phyloP scores from a whole-genome alignment of 2,797 vertebrate genomes.

The Oryzias dopingdopingensis region DNA sequence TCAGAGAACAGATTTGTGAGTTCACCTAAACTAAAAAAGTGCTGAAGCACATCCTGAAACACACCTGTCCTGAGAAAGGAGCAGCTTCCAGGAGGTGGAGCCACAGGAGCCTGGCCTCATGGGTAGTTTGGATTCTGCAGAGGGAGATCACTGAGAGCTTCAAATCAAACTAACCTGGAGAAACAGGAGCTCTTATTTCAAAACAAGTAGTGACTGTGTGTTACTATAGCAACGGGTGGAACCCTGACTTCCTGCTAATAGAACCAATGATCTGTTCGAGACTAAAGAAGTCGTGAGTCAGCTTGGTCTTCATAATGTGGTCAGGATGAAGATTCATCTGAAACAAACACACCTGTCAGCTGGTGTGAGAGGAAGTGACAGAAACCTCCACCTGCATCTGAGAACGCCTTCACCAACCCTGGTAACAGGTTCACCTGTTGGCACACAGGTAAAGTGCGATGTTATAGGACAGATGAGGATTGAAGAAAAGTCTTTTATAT shows the following conservation, averaged over 20 bases:
- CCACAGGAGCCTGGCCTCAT: constrained; percentile 53
- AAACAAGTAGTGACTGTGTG: neutral
- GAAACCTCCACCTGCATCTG: constrained; percentile 80
- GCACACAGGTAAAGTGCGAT: constrained; percentile 27
- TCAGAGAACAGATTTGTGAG: constrained; percentile 10
- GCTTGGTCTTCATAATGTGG: neutral
- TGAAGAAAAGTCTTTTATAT: too few species aligned
- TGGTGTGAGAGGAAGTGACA: constrained; percentile 74
- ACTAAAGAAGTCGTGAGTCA: neutral
- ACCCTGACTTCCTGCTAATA: neutral
- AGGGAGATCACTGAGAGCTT: neutral
- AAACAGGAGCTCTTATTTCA: neutral
- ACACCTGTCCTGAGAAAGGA: constrained; percentile 35
- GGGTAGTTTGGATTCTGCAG: constrained; percentile 37
- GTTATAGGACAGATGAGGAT: neutral
- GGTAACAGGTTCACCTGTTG: constrained; percentile 87
- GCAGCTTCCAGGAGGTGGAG: constrained; percentile 24
- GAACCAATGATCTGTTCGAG: too few species aligned
- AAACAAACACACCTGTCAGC: constrained; percentile 80
- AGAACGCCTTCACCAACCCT: constrained; percentile 81
- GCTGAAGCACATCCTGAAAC: neutral
- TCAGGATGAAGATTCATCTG: constrained; percentile 1
- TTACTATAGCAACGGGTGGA: neutral
- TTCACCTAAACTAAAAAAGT: neutral
- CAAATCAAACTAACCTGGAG: neutral